Conservation (phyloP, 2,797 vertebrate species). For the Pipistrellus kuhlii region DNA sequence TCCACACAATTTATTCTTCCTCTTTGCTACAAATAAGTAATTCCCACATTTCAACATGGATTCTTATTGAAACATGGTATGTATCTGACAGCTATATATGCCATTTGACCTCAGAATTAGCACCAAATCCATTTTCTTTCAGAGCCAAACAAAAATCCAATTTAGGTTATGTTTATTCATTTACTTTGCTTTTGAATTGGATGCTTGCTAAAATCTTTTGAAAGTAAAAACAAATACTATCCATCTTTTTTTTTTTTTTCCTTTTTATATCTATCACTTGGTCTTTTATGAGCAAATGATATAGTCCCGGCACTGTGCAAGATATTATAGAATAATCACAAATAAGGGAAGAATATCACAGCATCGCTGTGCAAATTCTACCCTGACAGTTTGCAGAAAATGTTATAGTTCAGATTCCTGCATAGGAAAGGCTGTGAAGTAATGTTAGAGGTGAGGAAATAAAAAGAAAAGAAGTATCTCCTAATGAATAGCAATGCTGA, state of each 20-base stretch:
- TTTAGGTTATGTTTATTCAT: not conserved
- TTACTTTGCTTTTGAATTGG: not conserved
- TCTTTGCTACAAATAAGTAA: conserved; percentile 22
- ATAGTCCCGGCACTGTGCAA: not conserved
- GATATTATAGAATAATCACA: not conserved
- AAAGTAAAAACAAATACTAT: not conserved
- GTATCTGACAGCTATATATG: not conserved
- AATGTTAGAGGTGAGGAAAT: not conserved
- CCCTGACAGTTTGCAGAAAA: not conserved
- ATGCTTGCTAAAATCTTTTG: conserved; percentile 1
- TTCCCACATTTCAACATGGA: not conserved
- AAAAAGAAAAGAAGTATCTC: not conserved
- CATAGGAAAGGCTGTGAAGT: not conserved
- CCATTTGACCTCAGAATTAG: conserved; percentile 6
- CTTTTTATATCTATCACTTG: not conserved
- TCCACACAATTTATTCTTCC: not conserved
- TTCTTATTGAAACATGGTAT: not conserved
- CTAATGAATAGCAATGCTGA: not conserved
- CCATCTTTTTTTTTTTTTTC: not conserved
- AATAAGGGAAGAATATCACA: not conserved
- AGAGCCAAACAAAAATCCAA: not conserved
- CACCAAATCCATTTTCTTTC: not conserved
- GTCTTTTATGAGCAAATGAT: not conserved
- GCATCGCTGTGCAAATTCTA: not conserved
- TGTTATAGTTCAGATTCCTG: not conserved